Conservation (phyloP, 2,113 vertebrate genomes). For the Carassius gibelio region DNA sequence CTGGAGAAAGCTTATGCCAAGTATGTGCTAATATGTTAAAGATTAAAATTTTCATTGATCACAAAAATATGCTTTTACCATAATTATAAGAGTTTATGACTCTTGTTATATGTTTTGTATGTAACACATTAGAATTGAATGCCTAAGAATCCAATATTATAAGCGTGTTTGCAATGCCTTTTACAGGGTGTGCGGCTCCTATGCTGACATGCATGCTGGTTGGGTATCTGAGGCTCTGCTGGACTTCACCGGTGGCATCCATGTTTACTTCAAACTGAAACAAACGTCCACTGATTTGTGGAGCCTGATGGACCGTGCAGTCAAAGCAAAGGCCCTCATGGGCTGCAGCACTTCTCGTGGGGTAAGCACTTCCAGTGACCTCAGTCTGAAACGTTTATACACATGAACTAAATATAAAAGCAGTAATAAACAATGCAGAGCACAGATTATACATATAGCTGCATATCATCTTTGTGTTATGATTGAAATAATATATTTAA, state of each 20-base stretch:
- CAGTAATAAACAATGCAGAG: neutral
- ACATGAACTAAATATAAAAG: neutral
- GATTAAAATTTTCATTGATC: neutral
- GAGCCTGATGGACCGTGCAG: slow-evolving; percentile 76
- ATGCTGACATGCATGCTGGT: slow-evolving; percentile 81
- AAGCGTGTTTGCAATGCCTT: neutral
- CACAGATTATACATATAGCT: neutral
- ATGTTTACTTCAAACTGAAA: slow-evolving; percentile 69
- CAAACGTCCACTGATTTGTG: slow-evolving; percentile 74
- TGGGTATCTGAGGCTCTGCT: slow-evolving; percentile 82
- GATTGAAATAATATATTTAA: neutral
- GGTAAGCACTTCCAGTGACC: slow-evolving; percentile 65
- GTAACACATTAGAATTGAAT: slow-evolving; percentile 50
- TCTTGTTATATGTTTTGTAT: neutral
- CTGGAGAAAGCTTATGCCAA: slow-evolving; percentile 80
- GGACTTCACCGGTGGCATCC: slow-evolving; percentile 88
- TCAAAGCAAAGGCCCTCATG: slow-evolving; percentile 76
- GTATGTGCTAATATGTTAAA: slow-evolving; percentile 60
- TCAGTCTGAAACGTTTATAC: slow-evolving; percentile 28
- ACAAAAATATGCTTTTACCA: neutral
- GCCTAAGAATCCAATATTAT: neutral
- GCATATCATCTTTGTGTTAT: neutral
- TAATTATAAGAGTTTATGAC: neutral
- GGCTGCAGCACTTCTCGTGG: slow-evolving; percentile 77
- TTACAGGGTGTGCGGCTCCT: slow-evolving; percentile 84